phyloP scores from a whole-genome alignment of 1,140 invertebrate species.

The Calosoma granatense region DNA sequence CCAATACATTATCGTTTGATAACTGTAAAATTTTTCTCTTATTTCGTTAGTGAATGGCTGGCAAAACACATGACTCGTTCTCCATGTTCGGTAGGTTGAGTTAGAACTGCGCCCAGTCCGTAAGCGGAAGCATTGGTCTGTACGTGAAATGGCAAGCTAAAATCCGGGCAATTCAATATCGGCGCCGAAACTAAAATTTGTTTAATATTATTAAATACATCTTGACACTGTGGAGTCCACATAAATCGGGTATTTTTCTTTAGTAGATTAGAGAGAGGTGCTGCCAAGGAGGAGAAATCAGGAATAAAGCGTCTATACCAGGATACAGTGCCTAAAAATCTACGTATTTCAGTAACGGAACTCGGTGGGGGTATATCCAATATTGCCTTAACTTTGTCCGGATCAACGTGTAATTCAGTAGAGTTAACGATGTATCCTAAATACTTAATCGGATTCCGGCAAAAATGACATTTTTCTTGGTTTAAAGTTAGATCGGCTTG shows the following conservation, averaged over 20 bases:
- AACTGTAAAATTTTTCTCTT: slow-evolving; percentile 32
- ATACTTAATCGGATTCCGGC: slow-evolving; percentile 11
- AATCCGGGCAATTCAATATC: slow-evolving; percentile 21
- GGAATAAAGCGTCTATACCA: slow-evolving; percentile 17
- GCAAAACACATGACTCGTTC: slow-evolving; percentile 22
- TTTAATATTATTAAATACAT: slow-evolving; percentile 19
- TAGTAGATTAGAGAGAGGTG: slow-evolving; percentile 10
- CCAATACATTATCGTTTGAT: slow-evolving; percentile 35
- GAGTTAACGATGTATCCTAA: slow-evolving; percentile 16
- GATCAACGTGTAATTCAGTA: slow-evolving; percentile 14
- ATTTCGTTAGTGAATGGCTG: slow-evolving; percentile 24
- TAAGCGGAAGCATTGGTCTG: slow-evolving; percentile 17
- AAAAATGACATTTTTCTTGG: slow-evolving; percentile 15
- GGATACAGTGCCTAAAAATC: slow-evolving; percentile 10
- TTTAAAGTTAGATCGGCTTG: slow-evolving; percentile 12
- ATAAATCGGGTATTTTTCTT: slow-evolving; percentile 20
- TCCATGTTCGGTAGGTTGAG: slow-evolving; percentile 17
- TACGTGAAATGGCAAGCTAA: slow-evolving; percentile 17
- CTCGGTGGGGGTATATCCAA: slow-evolving; percentile 2
- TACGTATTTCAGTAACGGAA: background rate
- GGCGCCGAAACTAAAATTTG: slow-evolving; percentile 17
- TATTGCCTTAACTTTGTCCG: slow-evolving; percentile 15
- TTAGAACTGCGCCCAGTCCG: slow-evolving; percentile 20
- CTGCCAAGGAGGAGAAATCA: slow-evolving; percentile 7
- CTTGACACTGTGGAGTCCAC: slow-evolving; percentile 12